Evolutionary conservation across 2,888 invertebrate genomes (phyloP), one percentile per base, ranked within the genome.

Genomic region (Bugulina stolonifera): DNA sequence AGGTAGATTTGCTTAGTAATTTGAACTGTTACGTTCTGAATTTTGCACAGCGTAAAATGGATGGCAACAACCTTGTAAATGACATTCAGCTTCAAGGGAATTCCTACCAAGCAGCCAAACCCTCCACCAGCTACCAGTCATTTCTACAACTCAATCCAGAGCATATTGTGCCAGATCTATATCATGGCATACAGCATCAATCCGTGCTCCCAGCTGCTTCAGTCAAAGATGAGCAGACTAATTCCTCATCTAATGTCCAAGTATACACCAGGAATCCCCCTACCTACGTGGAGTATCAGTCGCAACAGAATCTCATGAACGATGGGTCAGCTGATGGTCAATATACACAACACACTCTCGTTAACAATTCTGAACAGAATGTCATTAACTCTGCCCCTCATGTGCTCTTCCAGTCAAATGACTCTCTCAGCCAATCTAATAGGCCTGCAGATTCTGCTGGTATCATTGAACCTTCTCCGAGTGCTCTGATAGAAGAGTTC

Each of bases 101-200:
- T 43, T 43, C 43, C 10, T 5, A 43, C 10, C 18, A 5, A 43
- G 18, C 5, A 10, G 43, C 43, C 43, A 43, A 43, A 18, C 43
- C n/a, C 14, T 32, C 64, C 10, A 25, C 3, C 27, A 34, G 32
- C 34, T 34, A 64, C 18, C 64, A 64, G n/a, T 18, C 18, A 3
- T 64, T 64, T n/a, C 64, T 64, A 3, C 64, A 64, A 27, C 64
- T 64, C 22, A 64, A 64, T n/a, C 18, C 5, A 64, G 32, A 64
- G 18, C 22, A 64, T 32, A 27, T 25, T 2, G 5, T 18, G 25
- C 22, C 55, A 55, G 64, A 34, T 14, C 10, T 64, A 10, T 64
- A 64, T 32, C 18, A 27, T 10, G 10, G 3, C 32, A 10, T 27
- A 10, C 64, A 64, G 3, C 22, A 64, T 14, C n/a, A n/a, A n/a